phyloP scores from a whole-genome alignment of 35 echinoderm and acorn worm genomes.

The Strongylocentrotus purpuratus region DNA sequence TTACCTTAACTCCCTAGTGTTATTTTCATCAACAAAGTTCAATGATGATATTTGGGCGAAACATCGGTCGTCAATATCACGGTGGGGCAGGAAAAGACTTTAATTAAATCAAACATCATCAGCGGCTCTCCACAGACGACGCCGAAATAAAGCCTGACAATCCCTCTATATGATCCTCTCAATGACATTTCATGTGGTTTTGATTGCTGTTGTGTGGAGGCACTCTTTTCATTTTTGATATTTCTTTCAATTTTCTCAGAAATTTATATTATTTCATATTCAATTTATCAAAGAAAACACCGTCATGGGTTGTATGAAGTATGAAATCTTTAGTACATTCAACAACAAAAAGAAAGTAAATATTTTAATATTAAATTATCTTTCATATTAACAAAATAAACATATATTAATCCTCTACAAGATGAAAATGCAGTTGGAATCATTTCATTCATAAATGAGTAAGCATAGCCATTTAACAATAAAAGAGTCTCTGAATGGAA shows the following conservation, averaged over 20 bases:
- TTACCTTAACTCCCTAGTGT: conserved; percentile 9
- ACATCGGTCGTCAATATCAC: conserved; percentile 10
- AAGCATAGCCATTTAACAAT: too few species aligned
- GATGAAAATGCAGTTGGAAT: too few species aligned
- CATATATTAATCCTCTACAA: too few species aligned
- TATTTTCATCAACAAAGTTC: conserved; percentile 19
- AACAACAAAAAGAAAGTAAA: too few species aligned
- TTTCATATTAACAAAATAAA: too few species aligned
- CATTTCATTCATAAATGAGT: too few species aligned
- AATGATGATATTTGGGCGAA: conserved; percentile 12
- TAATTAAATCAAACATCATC: conserved; percentile 19
- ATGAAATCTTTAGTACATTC: too few species aligned
- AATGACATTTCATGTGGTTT: background rate
- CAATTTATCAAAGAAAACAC: too few species aligned
- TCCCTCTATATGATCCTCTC: background rate
- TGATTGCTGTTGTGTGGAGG: background rate
- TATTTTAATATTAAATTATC: too few species aligned
- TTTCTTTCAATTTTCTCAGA: background rate
- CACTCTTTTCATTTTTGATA: background rate
- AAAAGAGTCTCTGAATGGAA: too few species aligned
- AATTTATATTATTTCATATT: too few species aligned
- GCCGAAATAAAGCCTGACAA: background rate
- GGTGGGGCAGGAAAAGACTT: background rate
- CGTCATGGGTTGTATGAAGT: too few species aligned
- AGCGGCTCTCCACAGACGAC: background rate